Percentiles rank a stretch among this genome's conserved stretches.
Conservation (phyloP, 2,888 invertebrate species). For the Ypsolopha scabrella region DNA sequence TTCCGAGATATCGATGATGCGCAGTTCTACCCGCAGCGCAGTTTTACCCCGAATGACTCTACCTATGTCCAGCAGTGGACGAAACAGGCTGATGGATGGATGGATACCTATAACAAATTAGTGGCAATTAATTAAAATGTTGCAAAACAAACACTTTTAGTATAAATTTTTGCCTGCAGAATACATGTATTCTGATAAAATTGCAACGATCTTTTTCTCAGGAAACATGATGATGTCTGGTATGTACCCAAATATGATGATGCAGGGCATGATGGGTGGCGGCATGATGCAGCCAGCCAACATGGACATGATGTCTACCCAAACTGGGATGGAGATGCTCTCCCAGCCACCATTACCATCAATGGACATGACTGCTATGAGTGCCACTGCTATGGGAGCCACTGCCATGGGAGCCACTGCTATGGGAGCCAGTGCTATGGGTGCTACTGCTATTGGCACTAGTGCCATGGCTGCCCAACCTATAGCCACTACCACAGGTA, state of each 20-base stretch:
- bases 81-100: no score
- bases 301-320: slow-evolving; percentile 35
- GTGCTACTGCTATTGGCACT: background rate
- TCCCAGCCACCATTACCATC: background rate
- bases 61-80: no score
- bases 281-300: slow-evolving; percentile 26
- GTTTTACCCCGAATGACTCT: no score
- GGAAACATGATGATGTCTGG: slow-evolving; percentile 51
- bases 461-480: slow-evolving; percentile 31
- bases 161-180: no score
- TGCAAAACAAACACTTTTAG: no score
- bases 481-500: slow-evolving; percentile 11
- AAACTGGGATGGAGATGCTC: slow-evolving; percentile 7
- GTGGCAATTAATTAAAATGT: no score
- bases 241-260: slow-evolving; percentile 44
- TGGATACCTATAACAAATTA: no score
- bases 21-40: no score
- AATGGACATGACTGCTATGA: slow-evolving; percentile 3
- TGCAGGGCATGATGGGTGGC: slow-evolving; percentile 28
- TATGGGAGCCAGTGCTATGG: slow-evolving; percentile 13
- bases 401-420: slow-evolving; percentile 40
- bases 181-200: no score
- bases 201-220: slow-evolving; percentile 11
- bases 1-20: no score
- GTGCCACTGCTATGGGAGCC: background rate